Evolutionary conservation across 2,797 vertebrate species (phyloP).

Genomic region (Neosilurus mollespiculum): DNA sequence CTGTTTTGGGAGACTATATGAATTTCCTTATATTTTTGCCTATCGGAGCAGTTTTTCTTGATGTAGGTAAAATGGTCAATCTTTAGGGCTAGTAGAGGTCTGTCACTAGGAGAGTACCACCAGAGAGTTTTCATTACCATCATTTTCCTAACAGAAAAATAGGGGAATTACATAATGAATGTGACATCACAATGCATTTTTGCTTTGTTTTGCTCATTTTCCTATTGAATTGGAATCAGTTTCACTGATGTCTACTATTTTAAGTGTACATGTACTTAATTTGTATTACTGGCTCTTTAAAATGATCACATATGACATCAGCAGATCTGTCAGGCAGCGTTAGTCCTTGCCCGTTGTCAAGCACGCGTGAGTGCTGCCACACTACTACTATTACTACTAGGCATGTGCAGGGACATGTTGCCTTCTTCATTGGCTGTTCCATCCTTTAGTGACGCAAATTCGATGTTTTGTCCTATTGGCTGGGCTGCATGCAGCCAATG

Average conservation of each 20-base stretch:
- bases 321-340: too few relatives aligned
- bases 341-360: too few relatives aligned
- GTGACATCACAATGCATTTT: not conserved
- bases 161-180: not conserved
- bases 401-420: too few relatives aligned
- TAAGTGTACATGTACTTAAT: too few relatives aligned
- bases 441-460: too few relatives aligned
- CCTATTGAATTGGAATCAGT: not conserved
- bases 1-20: not conserved
- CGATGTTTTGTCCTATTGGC: too few relatives aligned
- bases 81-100: not conserved
- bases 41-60: not conserved
- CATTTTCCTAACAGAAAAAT: not conserved
- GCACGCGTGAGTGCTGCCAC: too few relatives aligned
- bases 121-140: not conserved
- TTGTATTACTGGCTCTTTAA: too few relatives aligned
- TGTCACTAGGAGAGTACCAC: not conserved
- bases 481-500: too few relatives aligned
- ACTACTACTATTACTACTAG: too few relatives aligned
- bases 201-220: not conserved
- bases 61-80: not conserved
- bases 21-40: not conserved
- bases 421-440: too few relatives aligned
- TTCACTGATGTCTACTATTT: not conserved
- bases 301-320: too few relatives aligned